phyloP scores from a whole-genome alignment of 2,797 vertebrate species.

The Huso huso region DNA sequence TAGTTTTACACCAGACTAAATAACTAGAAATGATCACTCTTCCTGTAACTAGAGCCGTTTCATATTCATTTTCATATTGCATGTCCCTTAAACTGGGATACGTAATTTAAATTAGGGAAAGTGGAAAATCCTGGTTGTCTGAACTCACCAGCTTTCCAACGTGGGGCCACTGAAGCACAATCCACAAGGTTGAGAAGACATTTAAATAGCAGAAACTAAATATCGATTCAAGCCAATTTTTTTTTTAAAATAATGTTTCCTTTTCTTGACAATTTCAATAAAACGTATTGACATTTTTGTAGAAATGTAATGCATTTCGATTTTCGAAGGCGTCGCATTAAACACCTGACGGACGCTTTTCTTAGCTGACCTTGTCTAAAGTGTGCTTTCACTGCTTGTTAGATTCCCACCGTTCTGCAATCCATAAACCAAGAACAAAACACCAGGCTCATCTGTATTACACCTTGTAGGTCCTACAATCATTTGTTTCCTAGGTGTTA shows the following conservation, averaged over 20 bases:
- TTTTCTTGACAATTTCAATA: background rate
- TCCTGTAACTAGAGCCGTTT: too few species aligned
- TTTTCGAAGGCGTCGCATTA: background rate
- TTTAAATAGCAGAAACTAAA: background rate
- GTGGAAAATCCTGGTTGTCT: too few species aligned
- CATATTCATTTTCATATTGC: too few species aligned
- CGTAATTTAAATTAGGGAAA: too few species aligned
- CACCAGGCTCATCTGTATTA: background rate
- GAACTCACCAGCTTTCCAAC: too few species aligned
- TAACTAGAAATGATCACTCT: too few species aligned
- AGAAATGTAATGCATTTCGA: background rate
- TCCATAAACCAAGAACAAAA: background rate
- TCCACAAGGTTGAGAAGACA: background rate
- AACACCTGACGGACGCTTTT: background rate
- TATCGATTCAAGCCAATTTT: too few species aligned
- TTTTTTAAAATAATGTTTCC: background rate
- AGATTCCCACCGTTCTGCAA: background rate
- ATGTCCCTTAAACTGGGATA: too few species aligned
- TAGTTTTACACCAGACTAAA: too few species aligned
- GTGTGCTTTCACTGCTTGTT: background rate
- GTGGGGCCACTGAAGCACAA: too few species aligned
- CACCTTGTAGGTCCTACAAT: background rate
- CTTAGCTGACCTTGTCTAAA: background rate
- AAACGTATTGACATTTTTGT: background rate
- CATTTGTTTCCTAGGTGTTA: too few species aligned